A percentile compares a stretch with the other conserved stretches of the same genome.
phyloP scores from a whole-genome alignment of 2,113 vertebrate genomes.

The Pseudopodoces humilis region DNA sequence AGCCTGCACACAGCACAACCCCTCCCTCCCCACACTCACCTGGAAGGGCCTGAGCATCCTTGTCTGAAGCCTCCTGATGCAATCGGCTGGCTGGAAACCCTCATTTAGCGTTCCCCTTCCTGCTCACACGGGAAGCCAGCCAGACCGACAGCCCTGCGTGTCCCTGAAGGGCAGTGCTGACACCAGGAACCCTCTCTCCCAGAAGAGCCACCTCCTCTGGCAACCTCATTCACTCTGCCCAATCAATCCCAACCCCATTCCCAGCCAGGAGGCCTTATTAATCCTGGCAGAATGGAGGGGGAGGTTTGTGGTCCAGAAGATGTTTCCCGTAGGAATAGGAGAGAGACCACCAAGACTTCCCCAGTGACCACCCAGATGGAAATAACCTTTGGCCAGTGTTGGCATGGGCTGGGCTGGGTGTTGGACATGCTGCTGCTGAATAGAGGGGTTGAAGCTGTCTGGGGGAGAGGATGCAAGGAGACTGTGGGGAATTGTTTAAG shows the following conservation, averaged over 20 bases:
- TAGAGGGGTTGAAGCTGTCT: not conserved
- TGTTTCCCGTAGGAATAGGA: conserved; percentile 1
- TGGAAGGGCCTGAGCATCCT: not conserved
- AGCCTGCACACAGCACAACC: not conserved
- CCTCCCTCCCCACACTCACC: not conserved
- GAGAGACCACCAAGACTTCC: conserved; percentile 4
- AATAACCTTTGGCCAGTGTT: not conserved
- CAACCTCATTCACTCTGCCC: not conserved
- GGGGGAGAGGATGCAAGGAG: not conserved
- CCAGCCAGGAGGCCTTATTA: not conserved
- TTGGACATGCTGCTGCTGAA: not conserved
- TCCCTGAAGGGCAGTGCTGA: not conserved
- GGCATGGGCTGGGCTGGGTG: not conserved
- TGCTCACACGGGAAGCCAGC: not conserved
- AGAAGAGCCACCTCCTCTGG: not conserved
- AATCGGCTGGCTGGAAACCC: not conserved
- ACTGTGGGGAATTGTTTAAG: conserved; percentile 42
- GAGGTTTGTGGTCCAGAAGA: not conserved
- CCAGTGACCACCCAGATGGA: conserved; percentile 28
- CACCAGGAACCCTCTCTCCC: not conserved
- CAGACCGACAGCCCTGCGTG: fast-evolving
- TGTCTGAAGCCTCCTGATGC: not conserved
- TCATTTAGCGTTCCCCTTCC: not conserved
- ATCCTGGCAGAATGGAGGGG: not conserved
- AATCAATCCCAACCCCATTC: not conserved